Base-by-base conservation (phyloP, 1,140 invertebrate species). In the roundworm (Caenorhabditis elegans) region DNA sequence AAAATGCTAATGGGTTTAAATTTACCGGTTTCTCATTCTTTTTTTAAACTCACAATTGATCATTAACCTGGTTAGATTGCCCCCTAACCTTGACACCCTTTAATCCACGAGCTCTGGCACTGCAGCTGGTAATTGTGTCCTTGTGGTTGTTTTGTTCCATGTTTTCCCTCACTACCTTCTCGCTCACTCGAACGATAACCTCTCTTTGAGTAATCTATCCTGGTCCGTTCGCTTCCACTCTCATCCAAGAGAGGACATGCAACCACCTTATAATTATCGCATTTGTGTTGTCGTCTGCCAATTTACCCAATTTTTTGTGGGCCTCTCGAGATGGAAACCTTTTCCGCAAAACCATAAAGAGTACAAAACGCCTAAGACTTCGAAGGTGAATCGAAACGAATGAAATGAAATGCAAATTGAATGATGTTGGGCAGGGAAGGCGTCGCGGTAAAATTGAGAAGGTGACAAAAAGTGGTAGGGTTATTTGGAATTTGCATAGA, bases 251-350 rank as follows among this genome's bases (percentile, higher is more conserved):
- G 34, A 31, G 8, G 28, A 22, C 60, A 26, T 70, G 60, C 39
- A 70, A 24, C 60, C 60, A 70, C 60, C 60, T 70, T 70, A 70
- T 70, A 70, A 70, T 70, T 70, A 70, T 70, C 60, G 60, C 60
- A 70, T 70, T 70, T 39, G 60, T 5, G 60, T 39, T 39, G n/a
- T n/a, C 60, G 2, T 70, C 60, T 28, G 60, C 60, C 60, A 70
- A 70, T 70, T 70, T 39, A 70, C 34, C 19, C 53, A 8, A n/a
- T 39, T 70, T 70, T 60, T 34, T 60, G 6, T 55, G 3, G 11
- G 2, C 39, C 34, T 55, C 28, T 65, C 55, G 55, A 65, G 49
- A 53, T 22, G 24, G 19, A 43, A 70, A 70, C 34, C 60, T 43
- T 39, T 70, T 70, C 60, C 34, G 34, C n/a, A 36, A 39, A 39